phyloP scores from a whole-genome alignment of 2,113 vertebrate species.

The Glaucidium brasilianum region DNA sequence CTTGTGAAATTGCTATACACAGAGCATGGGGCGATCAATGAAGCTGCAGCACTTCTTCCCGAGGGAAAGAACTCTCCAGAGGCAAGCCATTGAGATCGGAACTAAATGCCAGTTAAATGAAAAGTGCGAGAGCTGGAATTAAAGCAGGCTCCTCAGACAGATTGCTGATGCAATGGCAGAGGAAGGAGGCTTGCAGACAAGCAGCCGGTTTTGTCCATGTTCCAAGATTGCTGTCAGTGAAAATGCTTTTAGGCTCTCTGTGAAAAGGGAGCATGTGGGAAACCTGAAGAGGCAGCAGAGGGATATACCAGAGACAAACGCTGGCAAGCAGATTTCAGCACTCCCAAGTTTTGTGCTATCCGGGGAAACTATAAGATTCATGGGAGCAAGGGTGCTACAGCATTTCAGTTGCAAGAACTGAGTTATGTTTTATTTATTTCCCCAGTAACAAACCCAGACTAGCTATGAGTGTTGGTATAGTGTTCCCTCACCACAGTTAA shows the following conservation, averaged over 20 bases:
- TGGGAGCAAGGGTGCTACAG: background rate
- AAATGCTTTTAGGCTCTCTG: background rate
- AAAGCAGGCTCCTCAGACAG: background rate
- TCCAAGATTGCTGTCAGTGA: background rate
- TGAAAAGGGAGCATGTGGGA: background rate
- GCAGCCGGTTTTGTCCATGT: background rate
- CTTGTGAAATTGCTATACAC: slow-evolving; percentile 11
- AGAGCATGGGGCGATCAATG: background rate
- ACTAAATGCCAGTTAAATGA: background rate
- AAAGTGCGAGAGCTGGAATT: background rate
- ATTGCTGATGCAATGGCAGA: background rate
- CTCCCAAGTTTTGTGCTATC: background rate
- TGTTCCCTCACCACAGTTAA: background rate
- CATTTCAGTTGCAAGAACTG: background rate
- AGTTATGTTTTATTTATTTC: background rate
- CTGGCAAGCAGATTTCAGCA: background rate
- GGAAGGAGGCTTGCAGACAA: background rate
- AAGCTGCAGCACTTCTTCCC: background rate
- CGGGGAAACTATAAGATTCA: background rate
- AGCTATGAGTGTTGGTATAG: background rate
- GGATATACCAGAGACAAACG: background rate
- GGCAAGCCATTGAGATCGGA: background rate
- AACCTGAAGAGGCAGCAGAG: background rate
- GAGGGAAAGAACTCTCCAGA: background rate
- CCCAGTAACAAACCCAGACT: background rate